Evolutionary conservation across 2,113 vertebrate genomes (phyloP).

Genomic region (Nematolebias whitei): DNA sequence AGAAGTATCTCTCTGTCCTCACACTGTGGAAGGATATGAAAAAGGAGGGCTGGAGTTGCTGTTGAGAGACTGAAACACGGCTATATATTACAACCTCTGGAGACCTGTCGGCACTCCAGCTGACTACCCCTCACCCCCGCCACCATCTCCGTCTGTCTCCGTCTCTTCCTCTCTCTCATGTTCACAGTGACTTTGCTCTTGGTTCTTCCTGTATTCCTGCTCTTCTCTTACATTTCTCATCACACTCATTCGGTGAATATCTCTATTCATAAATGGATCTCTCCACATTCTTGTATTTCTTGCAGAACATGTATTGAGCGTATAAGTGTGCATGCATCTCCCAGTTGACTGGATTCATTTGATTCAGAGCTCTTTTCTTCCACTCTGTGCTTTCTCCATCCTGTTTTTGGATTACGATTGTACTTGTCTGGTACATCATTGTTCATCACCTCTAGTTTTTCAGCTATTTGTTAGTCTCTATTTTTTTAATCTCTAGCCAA

Average conservation of each 20-base stretch:
- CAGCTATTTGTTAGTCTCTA: conserved; percentile 54
- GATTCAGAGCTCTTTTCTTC: conserved; percentile 7
- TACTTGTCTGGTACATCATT: conserved; percentile 58
- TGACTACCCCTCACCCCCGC: conserved; percentile 30
- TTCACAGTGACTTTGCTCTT: conserved; percentile 66
- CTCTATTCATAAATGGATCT: conserved; percentile 59
- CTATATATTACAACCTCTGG: conserved; percentile 76
- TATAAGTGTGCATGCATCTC: conserved; percentile 36
- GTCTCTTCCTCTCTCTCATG: conserved; percentile 26
- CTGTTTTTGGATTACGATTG: conserved; percentile 61
- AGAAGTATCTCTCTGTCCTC: conserved; percentile 67
- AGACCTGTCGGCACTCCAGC: conserved; percentile 68
- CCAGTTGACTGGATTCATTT: conserved; percentile 62
- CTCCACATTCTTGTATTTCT: conserved; percentile 55
- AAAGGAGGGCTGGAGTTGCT: conserved; percentile 75
- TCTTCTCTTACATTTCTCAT: conserved; percentile 59
- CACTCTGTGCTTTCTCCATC: conserved; percentile 20
- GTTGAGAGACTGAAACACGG: conserved; percentile 78
- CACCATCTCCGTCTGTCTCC: conserved; percentile 29
- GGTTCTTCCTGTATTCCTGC: conserved; percentile 54
- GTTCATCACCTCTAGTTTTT: conserved; percentile 47
- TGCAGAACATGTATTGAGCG: conserved; percentile 34
- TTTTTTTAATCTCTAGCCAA: conserved; percentile 39
- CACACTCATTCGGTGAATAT: conserved; percentile 39
- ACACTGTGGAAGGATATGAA: conserved; percentile 67